Conservation (phyloP, 2,888 invertebrate genomes). For the Pandemis corylana region DNA sequence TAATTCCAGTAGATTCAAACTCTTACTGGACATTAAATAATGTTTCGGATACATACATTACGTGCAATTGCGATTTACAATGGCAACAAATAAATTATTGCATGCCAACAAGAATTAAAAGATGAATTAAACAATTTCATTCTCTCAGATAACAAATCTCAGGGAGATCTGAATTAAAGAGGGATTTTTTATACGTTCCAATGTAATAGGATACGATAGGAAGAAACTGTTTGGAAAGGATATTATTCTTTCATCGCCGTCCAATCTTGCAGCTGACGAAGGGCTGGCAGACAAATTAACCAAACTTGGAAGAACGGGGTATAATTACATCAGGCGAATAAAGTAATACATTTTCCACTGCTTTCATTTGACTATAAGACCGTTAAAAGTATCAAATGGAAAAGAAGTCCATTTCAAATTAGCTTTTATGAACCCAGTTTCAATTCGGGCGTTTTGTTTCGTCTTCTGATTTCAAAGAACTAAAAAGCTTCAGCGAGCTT, state of each 20-base stretch:
- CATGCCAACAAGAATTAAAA: no score
- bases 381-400: not conserved
- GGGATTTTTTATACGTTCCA: no score
- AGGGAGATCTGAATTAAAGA: not conserved
- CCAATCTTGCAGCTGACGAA: slow-evolving; percentile 20
- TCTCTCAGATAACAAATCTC: not conserved
- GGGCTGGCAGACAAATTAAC: slow-evolving; percentile 12
- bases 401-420: not conserved
- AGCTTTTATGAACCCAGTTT: not conserved
- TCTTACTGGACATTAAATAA: not conserved
- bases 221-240: slow-evolving; percentile 5
- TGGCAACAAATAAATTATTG: not conserved
- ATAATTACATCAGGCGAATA: slow-evolving; percentile 14
- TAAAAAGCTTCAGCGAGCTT: not conserved
- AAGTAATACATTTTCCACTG: not conserved
- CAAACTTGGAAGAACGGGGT: not conserved
- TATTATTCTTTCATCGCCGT: slow-evolving; percentile 7
- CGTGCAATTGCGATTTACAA: slow-evolving; percentile 6
- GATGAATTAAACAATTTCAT: no score
- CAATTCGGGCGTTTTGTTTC: not conserved
- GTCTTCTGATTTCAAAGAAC: not conserved
- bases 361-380: not conserved
- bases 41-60: not conserved
- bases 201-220: slow-evolving; percentile 3
- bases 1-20: not conserved